A percentile compares a stretch with the other conserved stretches of the same genome.
These are phyloP conservation scores for Apostichopus californicus DNA, from an alignment of 35 echinoderm and acorn worm species.

Conservation along the genomic window DNA sequence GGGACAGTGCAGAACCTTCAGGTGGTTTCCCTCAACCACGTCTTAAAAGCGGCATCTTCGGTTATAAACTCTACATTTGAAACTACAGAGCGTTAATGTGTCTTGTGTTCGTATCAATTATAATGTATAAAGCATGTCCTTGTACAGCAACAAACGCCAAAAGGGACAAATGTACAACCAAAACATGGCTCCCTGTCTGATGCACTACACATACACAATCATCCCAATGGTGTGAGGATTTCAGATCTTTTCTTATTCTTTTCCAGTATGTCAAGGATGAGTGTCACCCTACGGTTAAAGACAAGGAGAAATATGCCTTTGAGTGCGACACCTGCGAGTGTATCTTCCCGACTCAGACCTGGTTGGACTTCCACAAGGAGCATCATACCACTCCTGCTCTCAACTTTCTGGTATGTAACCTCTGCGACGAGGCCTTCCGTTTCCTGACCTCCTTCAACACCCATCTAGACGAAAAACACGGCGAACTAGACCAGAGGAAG, in stretches of 20 bases:
- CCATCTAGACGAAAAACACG: conserved; percentile 74
- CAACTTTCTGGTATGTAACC: conserved; percentile 73
- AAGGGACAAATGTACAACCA: too few relatives aligned
- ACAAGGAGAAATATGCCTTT: conserved; percentile 79
- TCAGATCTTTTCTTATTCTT: background rate
- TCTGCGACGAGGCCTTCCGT: conserved; percentile 88
- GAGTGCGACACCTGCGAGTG: conserved; percentile 75
- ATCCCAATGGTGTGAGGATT: too few relatives aligned
- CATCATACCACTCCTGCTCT: conserved; percentile 70
- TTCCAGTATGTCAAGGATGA: conserved; percentile 75
- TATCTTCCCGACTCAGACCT: conserved; percentile 80
- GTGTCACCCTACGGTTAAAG: conserved; percentile 66
- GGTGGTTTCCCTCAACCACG: too few relatives aligned
- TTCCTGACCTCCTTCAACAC: conserved; percentile 76
- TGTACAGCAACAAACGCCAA: too few relatives aligned
- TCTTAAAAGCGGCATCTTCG: too few relatives aligned
- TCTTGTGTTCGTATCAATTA: too few relatives aligned
- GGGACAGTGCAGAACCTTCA: too few relatives aligned
- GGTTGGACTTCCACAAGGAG: conserved; percentile 84
- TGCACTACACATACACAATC: too few relatives aligned
- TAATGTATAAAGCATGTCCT: too few relatives aligned
- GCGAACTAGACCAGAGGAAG: conserved; percentile 61
- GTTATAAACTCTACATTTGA: too few relatives aligned
- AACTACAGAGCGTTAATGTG: too few relatives aligned
- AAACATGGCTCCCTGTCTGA: too few relatives aligned